Evolutionary conservation across 2,888 invertebrate genomes (phyloP).

Genomic region (Drosophila pullipes): DNA sequence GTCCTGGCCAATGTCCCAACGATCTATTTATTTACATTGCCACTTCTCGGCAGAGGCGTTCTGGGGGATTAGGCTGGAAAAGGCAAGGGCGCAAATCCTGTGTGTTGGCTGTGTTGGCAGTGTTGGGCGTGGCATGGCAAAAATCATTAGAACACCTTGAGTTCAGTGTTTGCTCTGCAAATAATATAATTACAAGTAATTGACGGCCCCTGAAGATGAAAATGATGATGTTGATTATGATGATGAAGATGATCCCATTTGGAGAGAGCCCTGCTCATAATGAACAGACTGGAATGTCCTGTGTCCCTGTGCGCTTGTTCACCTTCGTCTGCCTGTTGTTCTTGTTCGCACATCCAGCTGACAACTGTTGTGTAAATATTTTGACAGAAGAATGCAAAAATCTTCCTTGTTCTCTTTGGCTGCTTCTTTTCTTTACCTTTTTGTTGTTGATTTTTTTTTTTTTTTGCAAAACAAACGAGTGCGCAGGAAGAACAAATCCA

Average conservation of each 20-base stretch:
- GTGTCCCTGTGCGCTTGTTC: conserved; percentile 13
- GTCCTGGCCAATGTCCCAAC: conserved; percentile 3
- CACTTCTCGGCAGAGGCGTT: conserved; percentile 40
- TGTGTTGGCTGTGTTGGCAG: background rate
- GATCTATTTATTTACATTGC: conserved; percentile 59
- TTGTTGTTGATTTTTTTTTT: background rate
- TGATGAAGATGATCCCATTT: conserved; percentile 54
- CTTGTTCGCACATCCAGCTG: conserved; percentile 56
- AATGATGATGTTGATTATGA: conserved; percentile 5
- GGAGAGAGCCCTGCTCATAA: conserved; percentile 24
- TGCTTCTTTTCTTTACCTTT: conserved; percentile 1
- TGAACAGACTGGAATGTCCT: conserved; percentile 35
- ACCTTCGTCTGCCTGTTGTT: conserved; percentile 33
- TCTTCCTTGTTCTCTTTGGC: conserved; percentile 25
- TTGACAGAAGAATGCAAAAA: conserved; percentile 82
- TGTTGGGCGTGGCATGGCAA: conserved; percentile 37
- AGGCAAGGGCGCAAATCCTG: conserved; percentile 36
- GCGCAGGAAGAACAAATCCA: conserved; percentile 38
- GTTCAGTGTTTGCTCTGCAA: conserved; percentile 63
- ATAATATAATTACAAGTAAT: conserved; percentile 80
- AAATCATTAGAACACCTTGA: conserved; percentile 37
- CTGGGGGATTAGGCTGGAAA: conserved; percentile 37
- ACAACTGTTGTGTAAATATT: conserved; percentile 80
- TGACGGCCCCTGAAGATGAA: conserved; percentile 22
- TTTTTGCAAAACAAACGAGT: conserved; percentile 37